Percentiles rank a stretch among this genome's conserved stretches.
Evolutionary conservation across 1,140 invertebrate species (phyloP).

Genomic region (Pomacea maculata): DNA sequence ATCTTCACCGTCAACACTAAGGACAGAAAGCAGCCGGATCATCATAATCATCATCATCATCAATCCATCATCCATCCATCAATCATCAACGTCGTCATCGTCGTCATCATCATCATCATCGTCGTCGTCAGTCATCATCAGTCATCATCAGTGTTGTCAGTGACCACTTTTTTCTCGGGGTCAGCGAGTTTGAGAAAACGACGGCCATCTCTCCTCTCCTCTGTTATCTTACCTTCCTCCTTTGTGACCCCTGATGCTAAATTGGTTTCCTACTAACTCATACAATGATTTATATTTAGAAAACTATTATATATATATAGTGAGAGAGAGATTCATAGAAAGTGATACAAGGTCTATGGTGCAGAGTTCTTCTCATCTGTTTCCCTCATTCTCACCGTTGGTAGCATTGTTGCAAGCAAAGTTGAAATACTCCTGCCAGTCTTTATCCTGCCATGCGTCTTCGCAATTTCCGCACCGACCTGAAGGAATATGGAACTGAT

Average conservation of each 20-base stretch:
- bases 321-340: too few species aligned
- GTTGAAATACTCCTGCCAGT: slow-evolving; percentile 31
- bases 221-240: too few species aligned
- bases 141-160: not conserved
- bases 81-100: too few species aligned
- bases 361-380: too few species aligned
- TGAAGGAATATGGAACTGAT: not conserved
- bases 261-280: not conserved
- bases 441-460: slow-evolving; percentile 26
- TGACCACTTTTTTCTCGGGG: not conserved
- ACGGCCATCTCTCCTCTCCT: too few species aligned
- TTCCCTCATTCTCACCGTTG: slow-evolving; percentile 15
- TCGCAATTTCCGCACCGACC: slow-evolving; percentile 36
- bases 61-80: too few species aligned
- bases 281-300: not conserved
- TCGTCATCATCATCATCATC: too few species aligned
- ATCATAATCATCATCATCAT: too few species aligned
- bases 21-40: too few species aligned
- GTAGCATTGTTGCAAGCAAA: slow-evolving; percentile 33
- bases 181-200: not conserved
- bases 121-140: not conserved
- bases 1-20: slow-evolving; percentile 30
- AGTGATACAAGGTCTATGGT: too few species aligned
- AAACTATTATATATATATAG: not conserved
- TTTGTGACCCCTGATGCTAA: too few species aligned